phyloP scores from a whole-genome alignment of 2,888 invertebrate genomes.

The Drosophila robusta region DNA sequence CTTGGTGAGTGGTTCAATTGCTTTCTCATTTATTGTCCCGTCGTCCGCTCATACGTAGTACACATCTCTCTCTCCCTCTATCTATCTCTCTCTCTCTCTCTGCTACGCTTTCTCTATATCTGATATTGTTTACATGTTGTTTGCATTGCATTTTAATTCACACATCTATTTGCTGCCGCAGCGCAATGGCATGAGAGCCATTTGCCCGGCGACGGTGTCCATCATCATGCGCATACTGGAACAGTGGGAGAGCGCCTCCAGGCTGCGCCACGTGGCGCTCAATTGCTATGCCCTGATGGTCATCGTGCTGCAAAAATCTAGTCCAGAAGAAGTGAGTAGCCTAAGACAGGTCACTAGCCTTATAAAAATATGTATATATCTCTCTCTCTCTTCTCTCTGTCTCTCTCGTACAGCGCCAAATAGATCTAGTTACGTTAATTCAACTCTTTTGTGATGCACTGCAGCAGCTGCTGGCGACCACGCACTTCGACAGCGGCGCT shows the following conservation, averaged over 20 bases:
- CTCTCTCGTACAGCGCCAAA: slow-evolving; percentile 86
- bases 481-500: slow-evolving; percentile 76
- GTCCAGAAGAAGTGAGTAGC: slow-evolving; percentile 86
- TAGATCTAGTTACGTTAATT: slow-evolving; percentile 86
- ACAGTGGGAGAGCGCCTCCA: slow-evolving; percentile 83
- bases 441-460: slow-evolving; percentile 85
- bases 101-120: neutral
- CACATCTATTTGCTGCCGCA: slow-evolving; percentile 64
- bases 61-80: slow-evolving; percentile 3
- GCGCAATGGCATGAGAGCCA: slow-evolving; percentile 87
- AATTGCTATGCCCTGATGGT: slow-evolving; percentile 87
- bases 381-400: too few relatives aligned
- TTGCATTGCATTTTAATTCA: neutral
- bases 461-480: slow-evolving; percentile 81
- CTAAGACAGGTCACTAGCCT: too few relatives aligned
- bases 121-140: neutral
- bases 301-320: slow-evolving; percentile 86
- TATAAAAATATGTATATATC: too few relatives aligned
- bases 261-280: slow-evolving; percentile 85
- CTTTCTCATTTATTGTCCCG: slow-evolving; percentile 36
- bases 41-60: slow-evolving; percentile 26
- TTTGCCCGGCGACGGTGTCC: slow-evolving; percentile 88
- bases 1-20: slow-evolving; percentile 83
- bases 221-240: slow-evolving; percentile 86
- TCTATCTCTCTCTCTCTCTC: slow-evolving; percentile 8